phyloP scores from a whole-genome alignment of 2,113 vertebrate species.

The Scomber colias region DNA sequence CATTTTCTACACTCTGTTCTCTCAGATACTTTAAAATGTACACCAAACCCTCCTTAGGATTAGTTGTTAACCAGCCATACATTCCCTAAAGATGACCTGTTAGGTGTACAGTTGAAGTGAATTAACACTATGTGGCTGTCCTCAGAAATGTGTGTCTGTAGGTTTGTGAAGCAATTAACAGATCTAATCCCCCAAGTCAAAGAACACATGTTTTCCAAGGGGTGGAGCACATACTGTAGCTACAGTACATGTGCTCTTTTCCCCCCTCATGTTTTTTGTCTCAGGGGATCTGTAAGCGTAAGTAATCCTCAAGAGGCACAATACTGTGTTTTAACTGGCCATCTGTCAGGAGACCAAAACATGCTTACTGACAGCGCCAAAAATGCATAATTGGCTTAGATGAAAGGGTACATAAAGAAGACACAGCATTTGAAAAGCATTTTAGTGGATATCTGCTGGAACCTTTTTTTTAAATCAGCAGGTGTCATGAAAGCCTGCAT shows the following conservation, averaged over 20 bases:
- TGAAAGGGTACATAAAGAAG: neutral
- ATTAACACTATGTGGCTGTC: neutral
- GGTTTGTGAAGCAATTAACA: slow-evolving; percentile 11
- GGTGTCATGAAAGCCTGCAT: neutral
- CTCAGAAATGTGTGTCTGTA: neutral
- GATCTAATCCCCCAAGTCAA: slow-evolving; percentile 12
- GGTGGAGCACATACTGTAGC: slow-evolving; percentile 21
- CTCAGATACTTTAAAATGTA: neutral
- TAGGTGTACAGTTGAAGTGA: neutral
- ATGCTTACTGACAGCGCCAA: neutral
- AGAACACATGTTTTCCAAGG: slow-evolving; percentile 31
- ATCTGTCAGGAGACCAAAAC: neutral
- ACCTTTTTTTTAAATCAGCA: neutral
- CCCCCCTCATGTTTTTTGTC: neutral
- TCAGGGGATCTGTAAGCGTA: slow-evolving; percentile 1
- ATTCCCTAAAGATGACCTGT: neutral
- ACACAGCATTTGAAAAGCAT: neutral
- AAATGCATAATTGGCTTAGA: neutral
- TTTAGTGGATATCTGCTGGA: neutral
- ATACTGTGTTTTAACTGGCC: slow-evolving; percentile 16
- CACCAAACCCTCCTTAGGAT: neutral
- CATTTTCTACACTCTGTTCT: too few species aligned
- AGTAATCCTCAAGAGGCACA: slow-evolving; percentile 7
- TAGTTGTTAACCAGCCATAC: neutral
- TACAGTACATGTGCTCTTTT: neutral